phyloP scores from a whole-genome alignment of 2,888 invertebrate genomes.

The Spialia ferax region DNA sequence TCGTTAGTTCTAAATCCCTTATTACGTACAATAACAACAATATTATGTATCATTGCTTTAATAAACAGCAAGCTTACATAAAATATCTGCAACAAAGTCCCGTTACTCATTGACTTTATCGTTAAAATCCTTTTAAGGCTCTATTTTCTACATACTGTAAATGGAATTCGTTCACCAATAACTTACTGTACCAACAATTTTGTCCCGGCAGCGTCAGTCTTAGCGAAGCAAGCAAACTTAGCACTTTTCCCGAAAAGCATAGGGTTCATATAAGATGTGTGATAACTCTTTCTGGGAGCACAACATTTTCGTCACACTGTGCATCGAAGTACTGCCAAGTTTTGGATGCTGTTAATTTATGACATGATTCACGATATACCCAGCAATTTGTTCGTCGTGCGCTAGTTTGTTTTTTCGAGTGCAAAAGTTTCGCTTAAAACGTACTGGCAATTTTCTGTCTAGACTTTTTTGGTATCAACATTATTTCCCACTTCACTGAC shows the following conservation, averaged over 20 bases:
- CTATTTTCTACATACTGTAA: slow-evolving; percentile 18
- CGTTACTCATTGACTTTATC: neutral
- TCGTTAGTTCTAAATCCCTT: too few relatives aligned
- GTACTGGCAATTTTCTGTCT: slow-evolving; percentile 24
- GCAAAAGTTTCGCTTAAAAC: slow-evolving; percentile 42
- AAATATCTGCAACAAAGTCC: neutral
- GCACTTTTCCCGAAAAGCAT: neutral
- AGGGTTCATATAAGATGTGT: slow-evolving; percentile 3
- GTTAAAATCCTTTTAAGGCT: slow-evolving; percentile 18
- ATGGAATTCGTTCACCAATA: slow-evolving; percentile 34
- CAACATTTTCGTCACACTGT: slow-evolving; percentile 37
- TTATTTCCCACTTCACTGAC: neutral
- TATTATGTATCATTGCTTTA: too few relatives aligned
- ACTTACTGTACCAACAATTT: slow-evolving; percentile 10
- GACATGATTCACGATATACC: slow-evolving; percentile 49
- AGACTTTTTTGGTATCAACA: slow-evolving; percentile 10
- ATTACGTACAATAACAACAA: too few relatives aligned
- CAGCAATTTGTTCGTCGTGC: slow-evolving; percentile 45
- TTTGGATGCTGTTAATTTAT: slow-evolving; percentile 50
- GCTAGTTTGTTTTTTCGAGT: slow-evolving; percentile 43
- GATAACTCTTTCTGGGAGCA: neutral
- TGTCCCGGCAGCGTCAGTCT: neutral
- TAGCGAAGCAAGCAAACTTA: neutral
- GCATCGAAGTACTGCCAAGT: slow-evolving; percentile 47
- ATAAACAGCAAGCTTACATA: neutral